Base-by-base conservation (phyloP, 2,888 invertebrate species). In the Drosophila leonis region DNA sequence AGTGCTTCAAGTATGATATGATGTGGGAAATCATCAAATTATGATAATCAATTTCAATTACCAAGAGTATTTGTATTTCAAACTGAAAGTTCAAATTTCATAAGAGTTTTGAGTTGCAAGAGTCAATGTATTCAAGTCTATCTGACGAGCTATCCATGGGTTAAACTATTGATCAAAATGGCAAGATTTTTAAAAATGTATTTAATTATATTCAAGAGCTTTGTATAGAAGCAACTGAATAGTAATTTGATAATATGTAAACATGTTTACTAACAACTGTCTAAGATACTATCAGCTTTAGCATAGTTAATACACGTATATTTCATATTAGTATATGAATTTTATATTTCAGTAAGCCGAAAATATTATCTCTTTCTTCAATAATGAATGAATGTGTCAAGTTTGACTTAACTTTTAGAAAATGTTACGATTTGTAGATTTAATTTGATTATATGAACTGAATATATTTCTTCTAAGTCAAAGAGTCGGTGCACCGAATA, bases 1-100 rank as follows among this genome's bases (percentile, higher is more conserved):
- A 20, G 20, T 20, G 18, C 57, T 42, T 49, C 57, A 63, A 66
- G 41, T 37, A 41, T 33, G 48, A 18, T 31, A n/a, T 27, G 41
- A 24, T 24, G 49, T 35, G 54, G 27, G 20, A 31, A 31, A 18
- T 49, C 31, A 49, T 31, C 29, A 27, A 52, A 37, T 12, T 37
- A 37, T 24, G 52, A 20, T 35, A 24, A 33, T 49, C 49, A 49
- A 49, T 49, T 33, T 33, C 33, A 49, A 49, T 49, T 49, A 33
- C 12, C 31, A 18, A 0, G 6, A 31, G 18, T 18, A 49, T 31
- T 49, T 20, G 9, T 8, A 31, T 33, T 18, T 18, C 13, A 13
- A 49, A 49, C 13, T 33, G 18, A 8, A 13, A 13, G 8, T 13
- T 12, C 13, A 33, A 8, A 20, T 33, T 31, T 13, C 18, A 18